These are phyloP conservation scores for Orcinus orca DNA, from an alignment of 2,113 vertebrate genomes.

Conservation along the genomic window DNA sequence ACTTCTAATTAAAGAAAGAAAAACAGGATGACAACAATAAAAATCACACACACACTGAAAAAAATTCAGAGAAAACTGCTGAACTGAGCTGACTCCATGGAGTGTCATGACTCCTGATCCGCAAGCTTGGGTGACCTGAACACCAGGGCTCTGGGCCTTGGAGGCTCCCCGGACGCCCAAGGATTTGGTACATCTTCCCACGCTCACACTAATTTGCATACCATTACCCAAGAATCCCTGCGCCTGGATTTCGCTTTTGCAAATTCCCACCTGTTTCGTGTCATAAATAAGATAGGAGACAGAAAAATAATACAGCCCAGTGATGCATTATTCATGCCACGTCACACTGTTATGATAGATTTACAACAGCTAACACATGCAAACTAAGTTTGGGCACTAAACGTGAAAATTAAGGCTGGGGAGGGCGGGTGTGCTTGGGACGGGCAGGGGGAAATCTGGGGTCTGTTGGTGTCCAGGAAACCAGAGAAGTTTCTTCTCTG, in stretches of 20 bases:
- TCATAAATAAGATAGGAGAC: conserved; percentile 80
- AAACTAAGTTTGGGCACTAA: conserved; percentile 79
- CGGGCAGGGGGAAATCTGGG: background rate
- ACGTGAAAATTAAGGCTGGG: conserved; percentile 71
- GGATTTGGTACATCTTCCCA: background rate
- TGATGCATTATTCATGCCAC: conserved; percentile 82
- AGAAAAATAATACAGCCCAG: conserved; percentile 76
- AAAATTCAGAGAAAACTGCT: background rate
- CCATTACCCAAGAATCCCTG: conserved; percentile 48
- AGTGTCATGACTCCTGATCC: accelerated
- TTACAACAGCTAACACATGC: conserved; percentile 79
- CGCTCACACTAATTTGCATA: conserved; percentile 59
- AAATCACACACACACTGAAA: background rate
- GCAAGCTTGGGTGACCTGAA: accelerated
- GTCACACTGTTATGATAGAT: conserved; percentile 66
- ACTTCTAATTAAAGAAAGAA: background rate
- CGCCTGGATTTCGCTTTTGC: conserved; percentile 34
- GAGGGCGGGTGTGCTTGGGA: background rate
- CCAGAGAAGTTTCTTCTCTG: background rate
- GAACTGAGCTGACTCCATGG: background rate
- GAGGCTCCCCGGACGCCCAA: background rate
- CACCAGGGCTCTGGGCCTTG: accelerated
- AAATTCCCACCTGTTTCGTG: conserved; percentile 78
- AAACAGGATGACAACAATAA: background rate
- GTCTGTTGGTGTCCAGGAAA: background rate